Conservation (phyloP, 2,113 vertebrate species). For the Scartelaos histophorus region DNA sequence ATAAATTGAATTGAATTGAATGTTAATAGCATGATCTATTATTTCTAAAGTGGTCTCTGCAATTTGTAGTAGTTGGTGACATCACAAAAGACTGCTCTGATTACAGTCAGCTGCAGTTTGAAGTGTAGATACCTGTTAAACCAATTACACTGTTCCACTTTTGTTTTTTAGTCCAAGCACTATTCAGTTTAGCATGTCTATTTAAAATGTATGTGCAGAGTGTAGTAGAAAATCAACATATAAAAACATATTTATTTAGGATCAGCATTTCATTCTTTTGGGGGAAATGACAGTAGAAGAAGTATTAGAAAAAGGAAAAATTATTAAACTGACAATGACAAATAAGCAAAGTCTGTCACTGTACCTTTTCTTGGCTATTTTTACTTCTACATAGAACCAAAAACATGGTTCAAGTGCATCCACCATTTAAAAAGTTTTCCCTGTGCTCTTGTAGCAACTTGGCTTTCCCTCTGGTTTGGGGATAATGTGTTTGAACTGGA, state of each 20-base stretch:
- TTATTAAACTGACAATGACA: background rate
- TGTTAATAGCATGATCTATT: too few relatives aligned
- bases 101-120: too few relatives aligned
- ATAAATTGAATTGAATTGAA: too few relatives aligned
- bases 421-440: background rate
- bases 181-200: too few relatives aligned
- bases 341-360: background rate
- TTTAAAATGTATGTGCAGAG: too few relatives aligned
- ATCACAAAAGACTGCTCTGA: too few relatives aligned
- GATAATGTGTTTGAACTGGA: constrained; percentile 4
- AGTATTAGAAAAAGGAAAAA: background rate
- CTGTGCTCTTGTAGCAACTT: constrained; percentile 5
- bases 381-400: background rate
- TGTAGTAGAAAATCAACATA: background rate
- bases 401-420: constrained; percentile 9
- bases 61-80: too few relatives aligned
- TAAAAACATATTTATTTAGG: background rate
- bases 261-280: background rate
- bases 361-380: background rate
- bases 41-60: too few relatives aligned
- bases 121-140: too few relatives aligned
- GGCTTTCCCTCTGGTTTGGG: constrained; percentile 1
- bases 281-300: background rate
- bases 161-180: too few relatives aligned
- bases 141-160: too few relatives aligned